Conservation (phyloP, 2,888 invertebrate genomes). For the Acleris holmiana region DNA sequence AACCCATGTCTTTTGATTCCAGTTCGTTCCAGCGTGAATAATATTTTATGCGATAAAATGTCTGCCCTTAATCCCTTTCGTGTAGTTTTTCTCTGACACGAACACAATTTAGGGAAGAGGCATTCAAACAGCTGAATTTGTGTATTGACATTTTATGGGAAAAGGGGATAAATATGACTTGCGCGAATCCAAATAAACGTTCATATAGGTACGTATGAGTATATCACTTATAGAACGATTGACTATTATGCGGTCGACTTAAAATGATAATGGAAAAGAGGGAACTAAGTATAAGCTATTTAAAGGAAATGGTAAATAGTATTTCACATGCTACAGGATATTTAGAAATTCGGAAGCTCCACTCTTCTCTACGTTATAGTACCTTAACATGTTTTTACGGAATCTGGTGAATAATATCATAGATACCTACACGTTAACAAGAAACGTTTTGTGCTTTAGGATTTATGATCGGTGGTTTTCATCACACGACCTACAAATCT, state of each 20-base stretch:
- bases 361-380: no score
- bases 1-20: slow-evolving; percentile 26
- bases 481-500: slow-evolving; percentile 19
- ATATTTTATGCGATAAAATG: slow-evolving; percentile 29
- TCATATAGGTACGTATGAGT: no score
- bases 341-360: no score
- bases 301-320: no score
- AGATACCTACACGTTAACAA: no score
- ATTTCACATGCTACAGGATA: no score
- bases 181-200: neutral
- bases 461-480: slow-evolving; percentile 14
- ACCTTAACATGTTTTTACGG: no score
- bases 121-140: slow-evolving; percentile 18
- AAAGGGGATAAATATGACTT: slow-evolving; percentile 10
- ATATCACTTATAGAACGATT: no score
- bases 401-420: no score
- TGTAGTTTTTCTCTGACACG: slow-evolving; percentile 25
- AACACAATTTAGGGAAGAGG: slow-evolving; percentile 21
- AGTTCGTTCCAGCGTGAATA: slow-evolving; percentile 18
- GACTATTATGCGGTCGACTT: no score
- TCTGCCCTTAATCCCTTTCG: slow-evolving; percentile 29
- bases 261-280: no score
- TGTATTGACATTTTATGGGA: slow-evolving; percentile 23
- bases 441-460: neutral
- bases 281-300: no score